A percentile compares a stretch with the other conserved stretches of the same genome.
Evolutionary conservation across 2,113 vertebrate genomes (phyloP).

Genomic region (Semicossyphus pulcher): DNA sequence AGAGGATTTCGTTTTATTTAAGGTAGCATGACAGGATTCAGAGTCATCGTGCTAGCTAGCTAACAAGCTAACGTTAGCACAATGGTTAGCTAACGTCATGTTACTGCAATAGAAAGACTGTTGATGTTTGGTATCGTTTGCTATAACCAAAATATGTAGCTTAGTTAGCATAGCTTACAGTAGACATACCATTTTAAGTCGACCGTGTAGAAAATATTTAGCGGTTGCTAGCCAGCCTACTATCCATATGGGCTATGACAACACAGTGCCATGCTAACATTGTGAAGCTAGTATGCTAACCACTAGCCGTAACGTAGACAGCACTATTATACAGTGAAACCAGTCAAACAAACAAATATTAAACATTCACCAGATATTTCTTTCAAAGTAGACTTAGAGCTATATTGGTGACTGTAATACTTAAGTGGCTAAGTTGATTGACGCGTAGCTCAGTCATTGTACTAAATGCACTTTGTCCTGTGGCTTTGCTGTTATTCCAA

Average conservation of each 20-base stretch:
- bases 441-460: conserved; percentile 4
- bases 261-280: conserved; percentile 60
- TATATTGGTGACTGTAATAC: neutral
- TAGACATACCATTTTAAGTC: neutral
- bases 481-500: neutral
- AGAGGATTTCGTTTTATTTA: conserved; percentile 87
- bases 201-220: neutral
- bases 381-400: neutral
- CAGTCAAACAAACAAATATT: too few species aligned
- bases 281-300: conserved; percentile 65
- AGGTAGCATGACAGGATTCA: conserved; percentile 87
- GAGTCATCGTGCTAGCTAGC: conserved; percentile 63
- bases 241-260: conserved; percentile 4
- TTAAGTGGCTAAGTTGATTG: conserved; percentile 5
- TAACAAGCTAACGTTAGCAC: conserved; percentile 59
- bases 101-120: conserved; percentile 17
- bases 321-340: conserved; percentile 3
- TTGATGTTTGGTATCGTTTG: neutral
- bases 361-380: neutral
- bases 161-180: neutral
- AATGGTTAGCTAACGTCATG: conserved; percentile 43
- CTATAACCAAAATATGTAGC: neutral
- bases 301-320: conserved; percentile 38
- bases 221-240: neutral
- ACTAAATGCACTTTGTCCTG: conserved; percentile 32